These are phyloP conservation scores for Dromaius novaehollandiae DNA, from an alignment of 2,113 vertebrate species.

Conservation along the genomic window DNA sequence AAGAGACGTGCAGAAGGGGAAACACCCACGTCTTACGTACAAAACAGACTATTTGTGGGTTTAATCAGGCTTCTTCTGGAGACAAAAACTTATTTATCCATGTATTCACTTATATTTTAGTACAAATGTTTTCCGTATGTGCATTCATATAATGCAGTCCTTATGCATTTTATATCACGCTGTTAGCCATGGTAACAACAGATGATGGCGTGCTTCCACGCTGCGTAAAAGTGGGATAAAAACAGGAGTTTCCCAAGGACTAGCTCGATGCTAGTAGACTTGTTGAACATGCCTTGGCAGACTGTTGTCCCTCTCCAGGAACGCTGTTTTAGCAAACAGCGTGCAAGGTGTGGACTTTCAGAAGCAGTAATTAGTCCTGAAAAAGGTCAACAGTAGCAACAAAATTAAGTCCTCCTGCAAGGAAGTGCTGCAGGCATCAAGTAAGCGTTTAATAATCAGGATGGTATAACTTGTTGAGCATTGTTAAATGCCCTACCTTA, in stretches of 20 bases:
- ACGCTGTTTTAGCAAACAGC: background rate
- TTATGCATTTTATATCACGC: slow-evolving; percentile 17
- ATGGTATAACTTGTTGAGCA: background rate
- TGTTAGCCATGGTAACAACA: slow-evolving; percentile 33
- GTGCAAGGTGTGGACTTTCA: background rate
- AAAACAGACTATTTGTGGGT: background rate
- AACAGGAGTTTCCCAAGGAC: background rate
- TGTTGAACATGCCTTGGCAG: background rate
- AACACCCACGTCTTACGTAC: background rate
- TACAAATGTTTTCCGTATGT: slow-evolving; percentile 27
- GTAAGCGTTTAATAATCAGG: background rate
- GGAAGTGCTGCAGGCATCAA: background rate
- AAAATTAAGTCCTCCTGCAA: background rate
- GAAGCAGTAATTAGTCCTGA: background rate
- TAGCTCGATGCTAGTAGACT: background rate
- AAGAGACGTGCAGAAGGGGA: background rate
- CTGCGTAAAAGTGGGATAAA: background rate
- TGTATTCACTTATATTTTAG: background rate
- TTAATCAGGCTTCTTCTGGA: background rate
- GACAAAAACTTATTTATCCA: background rate
- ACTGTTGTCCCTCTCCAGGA: background rate
- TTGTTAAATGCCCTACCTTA: background rate
- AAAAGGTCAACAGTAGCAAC: slow-evolving; percentile 1
- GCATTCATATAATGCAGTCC: slow-evolving; percentile 1
- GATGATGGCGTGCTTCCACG: slow-evolving; percentile 16